Conservation (phyloP, 1,140 invertebrate species). For the Chymomyza costata region DNA sequence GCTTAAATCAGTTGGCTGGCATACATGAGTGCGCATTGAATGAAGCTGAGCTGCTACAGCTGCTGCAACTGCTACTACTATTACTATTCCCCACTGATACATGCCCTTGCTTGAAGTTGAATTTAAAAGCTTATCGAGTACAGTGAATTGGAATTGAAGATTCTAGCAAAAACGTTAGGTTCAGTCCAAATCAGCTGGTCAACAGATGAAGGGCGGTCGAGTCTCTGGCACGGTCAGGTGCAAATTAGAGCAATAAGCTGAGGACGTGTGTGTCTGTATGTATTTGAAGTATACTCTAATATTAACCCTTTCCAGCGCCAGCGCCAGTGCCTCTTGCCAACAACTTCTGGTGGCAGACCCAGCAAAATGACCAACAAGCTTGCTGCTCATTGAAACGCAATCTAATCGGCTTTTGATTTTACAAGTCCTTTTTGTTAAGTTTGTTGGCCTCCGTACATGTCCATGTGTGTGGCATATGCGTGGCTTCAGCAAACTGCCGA, state of each 20-base stretch:
- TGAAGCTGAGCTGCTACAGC: constrained; percentile 20
- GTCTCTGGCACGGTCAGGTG: too few relatives aligned
- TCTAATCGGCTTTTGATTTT: constrained; percentile 73
- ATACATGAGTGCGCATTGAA: constrained; percentile 64
- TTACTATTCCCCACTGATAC: constrained; percentile 4
- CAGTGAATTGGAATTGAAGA: too few relatives aligned
- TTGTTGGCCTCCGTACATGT: constrained; percentile 33
- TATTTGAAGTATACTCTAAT: too few relatives aligned
- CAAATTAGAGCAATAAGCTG: too few relatives aligned
- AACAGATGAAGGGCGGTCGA: too few relatives aligned
- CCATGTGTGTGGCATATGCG: constrained; percentile 25
- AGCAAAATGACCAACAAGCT: constrained; percentile 66
- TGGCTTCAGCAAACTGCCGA: constrained; percentile 10
- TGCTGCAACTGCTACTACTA: too few relatives aligned
- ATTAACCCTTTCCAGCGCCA: too few relatives aligned
- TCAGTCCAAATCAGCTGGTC: too few relatives aligned
- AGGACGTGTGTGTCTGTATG: too few relatives aligned
- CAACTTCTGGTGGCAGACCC: too few relatives aligned
- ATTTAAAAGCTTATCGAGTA: constrained; percentile 52
- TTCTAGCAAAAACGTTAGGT: too few relatives aligned
- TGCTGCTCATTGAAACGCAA: constrained; percentile 68
- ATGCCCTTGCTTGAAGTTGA: constrained; percentile 47
- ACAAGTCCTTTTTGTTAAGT: constrained; percentile 66
- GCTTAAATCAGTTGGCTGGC: constrained; percentile 60
- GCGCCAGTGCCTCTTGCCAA: too few relatives aligned